Evolutionary conservation across 2,888 invertebrate genomes (phyloP).

Genomic region (Caenorhabditis afra): DNA sequence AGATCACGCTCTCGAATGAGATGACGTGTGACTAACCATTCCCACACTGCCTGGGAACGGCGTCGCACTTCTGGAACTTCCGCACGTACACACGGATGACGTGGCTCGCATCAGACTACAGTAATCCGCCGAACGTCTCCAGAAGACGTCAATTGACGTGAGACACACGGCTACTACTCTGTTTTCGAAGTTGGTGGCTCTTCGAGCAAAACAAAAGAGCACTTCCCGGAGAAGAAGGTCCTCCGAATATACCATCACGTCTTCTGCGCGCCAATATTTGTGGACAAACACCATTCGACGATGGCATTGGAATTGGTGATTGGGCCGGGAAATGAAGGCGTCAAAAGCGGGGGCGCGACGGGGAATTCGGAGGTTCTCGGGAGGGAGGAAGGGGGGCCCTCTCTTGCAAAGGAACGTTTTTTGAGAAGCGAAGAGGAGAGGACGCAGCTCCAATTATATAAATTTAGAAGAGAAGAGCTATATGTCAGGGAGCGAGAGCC

Average conservation of each 20-base stretch:
- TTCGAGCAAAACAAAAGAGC: neutral
- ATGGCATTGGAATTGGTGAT: conserved; percentile 17
- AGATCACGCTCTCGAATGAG: no score
- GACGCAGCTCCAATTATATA: conserved; percentile 35
- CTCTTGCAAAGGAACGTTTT: conserved; percentile 23
- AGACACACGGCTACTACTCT: no score
- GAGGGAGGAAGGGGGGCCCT: neutral
- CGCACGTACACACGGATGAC: no score
- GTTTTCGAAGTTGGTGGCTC: no score
- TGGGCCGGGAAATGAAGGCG: conserved; percentile 7
- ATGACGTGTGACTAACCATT: no score
- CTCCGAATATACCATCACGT: neutral
- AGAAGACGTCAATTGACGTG: neutral
- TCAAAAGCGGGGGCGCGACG: neutral
- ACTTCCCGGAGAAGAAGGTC: no score
- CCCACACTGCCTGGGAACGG: no score
- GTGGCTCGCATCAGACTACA: no score
- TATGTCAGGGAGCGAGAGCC: conserved; percentile 24
- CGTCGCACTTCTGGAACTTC: no score
- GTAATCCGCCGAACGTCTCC: no score
- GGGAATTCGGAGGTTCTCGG: conserved; percentile 1
- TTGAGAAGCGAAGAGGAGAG: neutral
- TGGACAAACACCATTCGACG: conserved; percentile 19
- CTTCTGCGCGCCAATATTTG: conserved; percentile 19
- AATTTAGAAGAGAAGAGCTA: conserved; percentile 28